Conservation (phyloP, 1,140 invertebrate species). For the Leptinotarsa defecta region DNA sequence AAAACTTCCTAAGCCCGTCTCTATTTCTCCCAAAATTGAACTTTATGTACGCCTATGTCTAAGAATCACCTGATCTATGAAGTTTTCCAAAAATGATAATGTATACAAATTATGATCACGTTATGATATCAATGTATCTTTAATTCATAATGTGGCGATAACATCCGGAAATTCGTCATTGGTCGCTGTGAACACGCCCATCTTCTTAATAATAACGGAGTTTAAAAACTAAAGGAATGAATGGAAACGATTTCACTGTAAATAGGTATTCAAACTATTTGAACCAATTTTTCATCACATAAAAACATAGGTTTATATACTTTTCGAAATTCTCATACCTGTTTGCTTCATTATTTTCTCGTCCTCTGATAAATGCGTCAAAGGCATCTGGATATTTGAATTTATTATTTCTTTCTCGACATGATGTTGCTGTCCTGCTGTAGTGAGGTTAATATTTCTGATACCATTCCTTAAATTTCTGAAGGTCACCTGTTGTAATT, state of each 20-base stretch:
- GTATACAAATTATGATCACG: too few species aligned
- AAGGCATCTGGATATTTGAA: conserved; percentile 56
- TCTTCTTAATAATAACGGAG: too few species aligned
- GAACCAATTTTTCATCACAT: too few species aligned
- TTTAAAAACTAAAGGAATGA: too few species aligned
- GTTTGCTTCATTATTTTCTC: conserved; percentile 79
- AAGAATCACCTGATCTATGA: not conserved
- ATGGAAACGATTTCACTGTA: too few species aligned
- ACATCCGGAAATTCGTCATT: too few species aligned
- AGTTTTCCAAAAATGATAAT: not conserved
- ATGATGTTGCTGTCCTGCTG: conserved; percentile 38
- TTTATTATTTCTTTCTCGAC: conserved; percentile 38
- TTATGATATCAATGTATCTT: too few species aligned
- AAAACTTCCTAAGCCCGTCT: not conserved
- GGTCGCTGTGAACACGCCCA: too few species aligned
- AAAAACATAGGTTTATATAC: not conserved
- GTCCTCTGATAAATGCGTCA: conserved; percentile 75
- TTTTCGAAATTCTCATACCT: conserved; percentile 58
- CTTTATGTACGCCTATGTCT: conserved; percentile 1
- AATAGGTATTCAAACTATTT: too few species aligned
- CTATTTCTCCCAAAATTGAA: not conserved
- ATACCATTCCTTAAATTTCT: not conserved
- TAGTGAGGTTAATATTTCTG: not conserved
- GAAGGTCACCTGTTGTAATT: not conserved
- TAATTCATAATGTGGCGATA: too few species aligned